Conservation (phyloP, 2,797 vertebrate species). For the Ataeniobius toweri region DNA sequence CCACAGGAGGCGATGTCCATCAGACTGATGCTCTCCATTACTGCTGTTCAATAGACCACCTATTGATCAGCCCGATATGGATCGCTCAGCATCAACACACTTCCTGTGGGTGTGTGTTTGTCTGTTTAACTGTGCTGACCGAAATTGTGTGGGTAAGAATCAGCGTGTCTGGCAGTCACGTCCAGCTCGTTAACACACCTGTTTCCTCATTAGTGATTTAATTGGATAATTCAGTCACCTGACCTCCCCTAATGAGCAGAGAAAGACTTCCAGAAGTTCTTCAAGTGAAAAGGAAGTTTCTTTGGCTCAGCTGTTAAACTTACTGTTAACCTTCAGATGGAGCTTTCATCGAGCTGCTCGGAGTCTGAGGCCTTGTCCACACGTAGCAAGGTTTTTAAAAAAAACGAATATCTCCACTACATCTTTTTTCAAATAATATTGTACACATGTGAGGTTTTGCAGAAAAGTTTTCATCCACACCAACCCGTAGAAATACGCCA, state of each 20-base stretch:
- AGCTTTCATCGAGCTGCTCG: too few relatives aligned
- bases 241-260: constrained; percentile 15
- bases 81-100: constrained; percentile 35
- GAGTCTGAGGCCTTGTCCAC: too few relatives aligned
- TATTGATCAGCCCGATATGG: constrained; percentile 45
- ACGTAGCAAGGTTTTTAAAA: too few relatives aligned
- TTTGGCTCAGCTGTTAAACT: constrained; percentile 2
- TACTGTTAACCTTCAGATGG: too few relatives aligned
- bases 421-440: too few relatives aligned
- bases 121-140: constrained; percentile 27
- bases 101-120: constrained; percentile 18
- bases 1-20: constrained; percentile 3
- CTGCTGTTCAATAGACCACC: constrained; percentile 43
- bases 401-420: too few relatives aligned
- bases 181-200: constrained; percentile 48
- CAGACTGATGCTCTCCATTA: constrained; percentile 63
- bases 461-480: too few relatives aligned
- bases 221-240: constrained; percentile 39
- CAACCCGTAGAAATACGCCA: too few relatives aligned
- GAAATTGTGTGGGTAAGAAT: neutral
- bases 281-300: constrained; percentile 6
- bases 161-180: constrained; percentile 2
- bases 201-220: constrained; percentile 24
- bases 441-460: too few relatives aligned
- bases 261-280: constrained; percentile 19